Base-by-base conservation (phyloP, 2,113 vertebrate genomes). In the Tenebrosternarchus preto region DNA sequence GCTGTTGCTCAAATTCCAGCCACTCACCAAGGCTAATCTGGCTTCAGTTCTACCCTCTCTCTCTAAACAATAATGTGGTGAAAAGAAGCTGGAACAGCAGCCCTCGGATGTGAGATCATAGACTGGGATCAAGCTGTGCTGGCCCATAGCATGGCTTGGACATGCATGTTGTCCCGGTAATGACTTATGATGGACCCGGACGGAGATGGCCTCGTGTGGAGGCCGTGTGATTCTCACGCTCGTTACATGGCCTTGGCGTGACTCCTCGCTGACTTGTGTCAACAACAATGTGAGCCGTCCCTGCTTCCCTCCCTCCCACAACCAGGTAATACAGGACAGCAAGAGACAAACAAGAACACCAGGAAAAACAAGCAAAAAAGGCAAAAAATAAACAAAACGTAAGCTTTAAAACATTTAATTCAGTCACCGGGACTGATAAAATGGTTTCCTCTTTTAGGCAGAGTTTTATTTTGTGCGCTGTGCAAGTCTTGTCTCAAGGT, bases 151-250 rank as follows among this genome's bases (percentile, higher is more conserved):
- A 17, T 0, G 16, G 63, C 16, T 33, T 9, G 29, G 17, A 66
- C 16, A 6, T 20, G 27, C 16, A 27, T 20, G 4, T 27, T 2
- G 31, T 66, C 67, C 43, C 24, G 25, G 46, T 27, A 1, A 78
- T 68, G 64, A 78, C 75, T 68, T 27, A 77, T 16, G 25, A 57
- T 0, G 46, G 46, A 19, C 39, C 16, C 6, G 61, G 61, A 66
- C 36, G 5, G 16, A 59, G 50, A 25, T 55, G 27, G 66, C 36
- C 33, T 15, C 1, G 76, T 24, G 29, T 66, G 63, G 63, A 19
- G 27, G 6, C 29, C 19, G 9, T 3, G 2, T 39, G 7, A 68
- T 67, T 67, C 33, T 61, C 77, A 55, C 43, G 76, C 60, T 73
- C 56, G 53, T 68, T 59, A 29, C 72, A 46, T 7, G 22, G 60